These are phyloP conservation scores for Melanchra persicariae DNA, from an alignment of 2,888 invertebrate genomes.

Conservation along the genomic window DNA sequence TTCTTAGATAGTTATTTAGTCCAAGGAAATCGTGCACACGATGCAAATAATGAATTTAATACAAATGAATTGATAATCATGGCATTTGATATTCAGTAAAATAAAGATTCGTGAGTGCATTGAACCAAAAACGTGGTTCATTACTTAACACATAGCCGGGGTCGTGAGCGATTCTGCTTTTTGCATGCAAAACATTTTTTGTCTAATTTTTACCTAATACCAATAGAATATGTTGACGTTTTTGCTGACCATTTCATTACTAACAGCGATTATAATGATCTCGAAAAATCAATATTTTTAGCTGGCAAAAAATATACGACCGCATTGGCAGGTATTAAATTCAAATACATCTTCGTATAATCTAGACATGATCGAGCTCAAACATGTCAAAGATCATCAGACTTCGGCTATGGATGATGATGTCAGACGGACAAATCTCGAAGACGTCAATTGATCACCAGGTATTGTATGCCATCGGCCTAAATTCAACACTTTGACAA, in stretches of 20 bases:
- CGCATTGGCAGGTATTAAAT: conserved; percentile 68
- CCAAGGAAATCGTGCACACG: conserved; percentile 74
- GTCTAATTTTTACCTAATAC: conserved; percentile 78
- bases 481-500: conserved; percentile 85
- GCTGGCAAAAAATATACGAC: conserved; percentile 70
- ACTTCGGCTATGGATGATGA: conserved; percentile 78
- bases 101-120: conserved; percentile 87
- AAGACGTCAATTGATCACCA: conserved; percentile 82
- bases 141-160: conserved; percentile 84
- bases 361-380: conserved; percentile 75
- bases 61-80: conserved; percentile 84
- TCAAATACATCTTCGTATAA: conserved; percentile 70
- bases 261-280: conserved; percentile 76
- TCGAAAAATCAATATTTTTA: conserved; percentile 75
- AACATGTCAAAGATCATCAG: conserved; percentile 78
- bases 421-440: conserved; percentile 77
- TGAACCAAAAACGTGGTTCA: conserved; percentile 89
- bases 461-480: conserved; percentile 81
- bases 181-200: conserved; percentile 82
- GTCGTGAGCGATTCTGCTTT: conserved; percentile 84
- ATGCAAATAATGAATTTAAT: conserved; percentile 78
- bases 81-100: conserved; percentile 83
- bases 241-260: conserved; percentile 76
- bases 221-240: conserved; percentile 81
- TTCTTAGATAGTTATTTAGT: conserved; percentile 59